Evolutionary conservation across 2,888 invertebrate genomes (phyloP), one percentile per base, ranked within the genome.

Genomic region (Hydropsyche betteni): DNA sequence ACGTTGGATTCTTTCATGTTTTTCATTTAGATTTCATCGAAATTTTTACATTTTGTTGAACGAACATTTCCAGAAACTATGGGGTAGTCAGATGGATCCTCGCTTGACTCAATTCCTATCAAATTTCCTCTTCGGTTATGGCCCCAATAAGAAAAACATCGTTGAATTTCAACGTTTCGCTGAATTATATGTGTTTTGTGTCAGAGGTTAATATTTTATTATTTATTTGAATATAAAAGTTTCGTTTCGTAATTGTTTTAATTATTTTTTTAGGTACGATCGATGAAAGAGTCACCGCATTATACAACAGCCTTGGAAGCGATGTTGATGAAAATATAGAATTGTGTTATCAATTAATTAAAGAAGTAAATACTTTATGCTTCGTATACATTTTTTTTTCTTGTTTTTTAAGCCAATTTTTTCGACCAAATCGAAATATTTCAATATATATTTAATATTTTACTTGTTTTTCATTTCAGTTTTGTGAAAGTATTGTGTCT

Each of bases 401-500:
- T 2, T 24, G 24, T 24, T 24, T 24, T 24, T 24, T 24, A 24
- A 24, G 24, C 2, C 24, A 2, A 24, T 24, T 24, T 24, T 24
- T 24, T 24, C 24, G 2, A 24, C 24, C 24, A 2, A 24, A 24
- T 2, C 24, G 1, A 24, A 61, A 24, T 24, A 52, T 52, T 52
- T 52, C n/a, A 12, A 52, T n/a, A 52, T 12, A 12, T 52, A 12
- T 52, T 52, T 52, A 52, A 52, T 52, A 2, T 2, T 12, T 12
- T 12, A 12, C 52, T 24, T 24, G 24, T 24, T 24, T 24, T 24
- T 24, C n/a, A 24, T 83, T 85, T n/a, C 85, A 92, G 89, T 94
- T 93, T 82, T 91, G 93, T 78, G 92, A 93, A 82, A 91, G 92
- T 79, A 90, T 93, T 81, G 91, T 93, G 0, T 92, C 92, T 44